Evolutionary conservation across 2,888 invertebrate species (phyloP).

Genomic region (Spicauda simplicius): DNA sequence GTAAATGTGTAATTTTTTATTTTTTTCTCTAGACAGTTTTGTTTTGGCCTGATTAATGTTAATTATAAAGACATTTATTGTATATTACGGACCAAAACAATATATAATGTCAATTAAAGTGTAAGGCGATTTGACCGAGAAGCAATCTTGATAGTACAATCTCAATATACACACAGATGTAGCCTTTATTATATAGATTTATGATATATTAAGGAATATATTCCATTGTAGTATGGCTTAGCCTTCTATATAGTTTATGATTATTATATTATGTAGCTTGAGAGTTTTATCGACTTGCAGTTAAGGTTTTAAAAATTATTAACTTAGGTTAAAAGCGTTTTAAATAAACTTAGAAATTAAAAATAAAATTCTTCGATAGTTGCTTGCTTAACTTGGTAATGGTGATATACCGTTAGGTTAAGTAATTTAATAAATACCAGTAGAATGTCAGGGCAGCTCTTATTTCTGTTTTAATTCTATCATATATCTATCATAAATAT

Average conservation of each 20-base stretch:
- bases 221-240: conserved; percentile 18
- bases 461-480: too few relatives aligned
- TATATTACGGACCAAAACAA: conserved; percentile 63
- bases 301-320: not conserved
- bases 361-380: not conserved
- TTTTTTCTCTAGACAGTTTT: not conserved
- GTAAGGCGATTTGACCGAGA: conserved; percentile 49
- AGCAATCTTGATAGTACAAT: conserved; percentile 33
- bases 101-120: conserved; percentile 73
- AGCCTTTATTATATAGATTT: conserved; percentile 4
- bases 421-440: too few relatives aligned
- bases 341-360: not conserved
- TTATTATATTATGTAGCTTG: not conserved
- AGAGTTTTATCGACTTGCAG: not conserved
- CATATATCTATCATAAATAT: too few relatives aligned
- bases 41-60: not conserved
- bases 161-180: conserved; percentile 19
- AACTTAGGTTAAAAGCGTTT: not conserved
- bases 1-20: too few relatives aligned
- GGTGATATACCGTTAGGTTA: too few relatives aligned
- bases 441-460: too few relatives aligned
- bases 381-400: not conserved
- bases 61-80: conserved; percentile 6
- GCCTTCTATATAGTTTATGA: not conserved
- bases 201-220: conserved; percentile 21